Evolutionary conservation across 1,140 invertebrate species (phyloP), one percentile per base, ranked within the genome.

Genomic region (Habropoda laboriosa): DNA sequence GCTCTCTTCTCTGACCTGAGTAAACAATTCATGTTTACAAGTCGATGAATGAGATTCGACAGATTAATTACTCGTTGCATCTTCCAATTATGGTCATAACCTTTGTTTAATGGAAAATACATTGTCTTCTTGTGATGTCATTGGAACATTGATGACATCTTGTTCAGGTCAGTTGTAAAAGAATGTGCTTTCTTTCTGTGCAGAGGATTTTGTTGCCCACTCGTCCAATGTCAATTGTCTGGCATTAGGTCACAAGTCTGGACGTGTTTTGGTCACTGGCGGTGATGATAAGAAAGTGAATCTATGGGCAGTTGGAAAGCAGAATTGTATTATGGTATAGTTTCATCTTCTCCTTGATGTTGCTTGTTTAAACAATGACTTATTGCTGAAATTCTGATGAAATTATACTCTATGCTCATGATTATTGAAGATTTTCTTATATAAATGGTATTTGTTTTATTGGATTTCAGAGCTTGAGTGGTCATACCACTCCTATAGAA

Each of bases 211-310:
- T 93, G 94, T 95, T 71, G 98, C 97, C 60, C 98, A 99, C 93
- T 95, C 95, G 79, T 95, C 96, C 76, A 97, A 97, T 93, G 97
- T 99, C 79, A 98, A 97, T 88, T 98, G 98, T 89, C 92, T 98
- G 83, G 96, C 97, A 32, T 94, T 99, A 91, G 98, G 98, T 58
- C 96, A 96, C 88, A 98, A 98, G 92, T 98, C 97, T 35, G 97
- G 97, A 47, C 93, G 97, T 85, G 98, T 99, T 63, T 95, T 99
- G 91, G 98, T 98, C 60, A 99, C 98, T 84, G 98, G 98, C 64
- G 98, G 98, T 82, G 98, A 98, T 92, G 99, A 99, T 93, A 97
- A 98, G 92, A 99, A 99, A 94, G 98, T 99, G 58, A 99, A 99
- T 91, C 92, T 99, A 81, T 99, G 98, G 98, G 98, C 98, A 4